Evolutionary conservation across 1,140 invertebrate species (phyloP), one percentile per base, ranked within the genome.

Genomic region (Penaeus chinensis): DNA sequence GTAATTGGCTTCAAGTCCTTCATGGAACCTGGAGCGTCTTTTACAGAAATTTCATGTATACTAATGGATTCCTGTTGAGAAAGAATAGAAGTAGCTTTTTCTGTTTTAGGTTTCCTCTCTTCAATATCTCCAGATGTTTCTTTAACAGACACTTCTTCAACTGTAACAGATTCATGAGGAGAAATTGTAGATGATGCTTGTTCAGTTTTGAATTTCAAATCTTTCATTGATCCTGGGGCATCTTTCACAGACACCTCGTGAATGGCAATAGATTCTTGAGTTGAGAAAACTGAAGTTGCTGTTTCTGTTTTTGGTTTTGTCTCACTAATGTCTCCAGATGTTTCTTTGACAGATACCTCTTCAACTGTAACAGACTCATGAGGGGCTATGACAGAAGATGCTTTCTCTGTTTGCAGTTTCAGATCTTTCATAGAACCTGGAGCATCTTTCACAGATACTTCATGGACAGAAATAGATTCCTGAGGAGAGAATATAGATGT

Each of bases 121-220:
- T 91, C 91, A 18, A 90, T 91, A 88, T 93, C 93, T 87, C 92
- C 81, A 63, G 81, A 78, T 32, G 92, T 91, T 93, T 95, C 94
- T 90, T 94, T 95, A 8, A 84, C 74, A 63, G 89, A 65, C 4
- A 84, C 47, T 32, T 87, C 86, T 63, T 87, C 54, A 27, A 87
- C 19, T 18, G 86, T 78, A 65, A 87, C 63, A n/a, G 86, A 78
- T 60, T 87, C 86, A 42, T 78, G 86, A 7, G 86, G 86, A 47
- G 86, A 82, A 82, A 87, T 76, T 62, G 76, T 54, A 27, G 85
- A 82, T 82, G 90, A 92, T 19, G 94, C 93, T 87, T 90, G 91
- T 62, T 91, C 90, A 90, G 87, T 90, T 8, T 92, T 90, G 16
- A 89, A 71, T 89, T 92, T 90, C 60, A 80, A 20, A 82, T 89